These are phyloP conservation scores for Sisyra terminalis DNA, from an alignment of 2,888 invertebrate species.

Conservation along the genomic window DNA sequence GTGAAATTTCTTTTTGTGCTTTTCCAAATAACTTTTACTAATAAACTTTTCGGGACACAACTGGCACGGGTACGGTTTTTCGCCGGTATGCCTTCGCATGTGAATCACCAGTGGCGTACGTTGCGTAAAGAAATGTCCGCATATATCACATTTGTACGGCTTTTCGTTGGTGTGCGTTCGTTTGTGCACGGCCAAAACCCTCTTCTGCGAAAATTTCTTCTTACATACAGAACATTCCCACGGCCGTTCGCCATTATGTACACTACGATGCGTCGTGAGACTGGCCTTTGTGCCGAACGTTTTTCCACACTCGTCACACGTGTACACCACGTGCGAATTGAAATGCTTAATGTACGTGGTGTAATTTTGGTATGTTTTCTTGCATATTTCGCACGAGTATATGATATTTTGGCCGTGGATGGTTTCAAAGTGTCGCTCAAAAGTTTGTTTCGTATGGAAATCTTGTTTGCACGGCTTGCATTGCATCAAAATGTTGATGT, in stretches of 20 bases:
- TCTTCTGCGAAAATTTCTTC: conserved; percentile 42
- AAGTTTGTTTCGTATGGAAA: not conserved
- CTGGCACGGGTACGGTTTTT: conserved; percentile 34
- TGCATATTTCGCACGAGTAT: not conserved
- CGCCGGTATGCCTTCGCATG: conserved; percentile 31
- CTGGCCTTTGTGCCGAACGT: conserved; percentile 42
- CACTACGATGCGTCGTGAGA: conserved; percentile 39
- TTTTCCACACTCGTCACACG: conserved; percentile 26
- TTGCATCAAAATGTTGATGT: no score
- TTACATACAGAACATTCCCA: conserved; percentile 41
- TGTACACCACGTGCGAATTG: not conserved
- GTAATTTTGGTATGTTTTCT: not conserved
- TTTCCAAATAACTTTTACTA: conserved; percentile 2
- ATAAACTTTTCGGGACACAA: conserved; percentile 30
- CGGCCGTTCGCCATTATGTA: conserved; percentile 44
- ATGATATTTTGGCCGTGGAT: not conserved
- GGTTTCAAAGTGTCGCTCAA: no score
- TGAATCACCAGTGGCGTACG: conserved; percentile 29
- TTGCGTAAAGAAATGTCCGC: conserved; percentile 35
- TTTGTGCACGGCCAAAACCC: conserved; percentile 41
- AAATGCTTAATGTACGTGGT: not conserved
- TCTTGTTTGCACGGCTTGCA: not conserved
- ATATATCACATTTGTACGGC: conserved; percentile 38
- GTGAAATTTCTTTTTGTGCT: no score
- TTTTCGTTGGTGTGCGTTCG: conserved; percentile 41